These are phyloP conservation scores for Drosophila robusta DNA, from an alignment of 2,888 invertebrate species.

Conservation along the genomic window DNA sequence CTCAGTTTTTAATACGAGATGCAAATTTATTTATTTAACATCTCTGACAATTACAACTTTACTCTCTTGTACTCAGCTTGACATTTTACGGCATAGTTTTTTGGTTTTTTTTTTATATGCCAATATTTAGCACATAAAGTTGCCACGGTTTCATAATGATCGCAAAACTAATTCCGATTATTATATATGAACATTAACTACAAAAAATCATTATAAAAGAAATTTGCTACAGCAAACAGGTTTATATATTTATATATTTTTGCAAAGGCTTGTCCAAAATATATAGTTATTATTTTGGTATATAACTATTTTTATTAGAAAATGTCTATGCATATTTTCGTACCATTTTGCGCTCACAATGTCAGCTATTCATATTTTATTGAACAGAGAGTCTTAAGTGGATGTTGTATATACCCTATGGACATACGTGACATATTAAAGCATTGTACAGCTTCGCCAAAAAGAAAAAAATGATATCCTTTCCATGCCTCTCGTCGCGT, in stretches of 20 bases:
- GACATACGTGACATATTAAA: conserved; percentile 21
- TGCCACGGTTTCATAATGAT: too few species aligned
- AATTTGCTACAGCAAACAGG: not conserved
- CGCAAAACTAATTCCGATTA: too few species aligned
- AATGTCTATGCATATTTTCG: not conserved
- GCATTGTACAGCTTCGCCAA: not conserved
- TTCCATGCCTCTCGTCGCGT: conserved; percentile 3
- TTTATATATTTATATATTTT: not conserved
- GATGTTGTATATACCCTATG: not conserved
- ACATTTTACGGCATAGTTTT: too few species aligned
- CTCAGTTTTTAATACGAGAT: too few species aligned
- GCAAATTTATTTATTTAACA: too few species aligned
- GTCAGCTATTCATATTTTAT: not conserved
- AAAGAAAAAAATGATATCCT: not conserved
- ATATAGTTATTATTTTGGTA: not conserved
- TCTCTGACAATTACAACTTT: too few species aligned
- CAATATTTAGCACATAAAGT: too few species aligned
- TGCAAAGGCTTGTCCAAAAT: not conserved
- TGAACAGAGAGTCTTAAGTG: not conserved
- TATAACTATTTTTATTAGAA: not conserved
- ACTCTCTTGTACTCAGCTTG: too few species aligned
- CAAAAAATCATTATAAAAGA: too few species aligned
- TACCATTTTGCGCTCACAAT: too few species aligned
- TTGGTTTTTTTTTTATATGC: too few species aligned
- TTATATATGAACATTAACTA: too few species aligned